phyloP scores from a whole-genome alignment of 2,113 vertebrate species.

The Herpailurus yagouaroundi region DNA sequence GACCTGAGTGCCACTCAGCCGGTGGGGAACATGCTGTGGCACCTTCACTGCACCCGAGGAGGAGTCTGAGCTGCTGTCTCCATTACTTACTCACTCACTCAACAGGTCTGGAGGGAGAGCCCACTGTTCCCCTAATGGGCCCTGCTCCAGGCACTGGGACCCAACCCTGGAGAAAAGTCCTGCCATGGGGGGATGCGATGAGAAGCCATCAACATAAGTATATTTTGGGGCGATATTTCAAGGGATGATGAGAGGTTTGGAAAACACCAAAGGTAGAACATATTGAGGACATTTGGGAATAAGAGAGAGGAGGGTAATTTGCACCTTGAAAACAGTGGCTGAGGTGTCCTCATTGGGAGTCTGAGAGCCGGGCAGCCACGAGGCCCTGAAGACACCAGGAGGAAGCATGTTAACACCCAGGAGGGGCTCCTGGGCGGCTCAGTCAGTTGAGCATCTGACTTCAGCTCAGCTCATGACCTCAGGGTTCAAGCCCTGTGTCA shows the following conservation, averaged over 20 bases:
- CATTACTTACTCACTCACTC: too few relatives aligned
- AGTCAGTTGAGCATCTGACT: too few relatives aligned
- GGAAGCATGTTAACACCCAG: not conserved
- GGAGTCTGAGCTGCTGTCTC: too few relatives aligned
- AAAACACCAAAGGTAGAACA: not conserved
- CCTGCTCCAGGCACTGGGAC: not conserved
- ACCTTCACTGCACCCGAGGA: too few relatives aligned
- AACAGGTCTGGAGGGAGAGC: not conserved
- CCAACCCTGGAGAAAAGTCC: too few relatives aligned
- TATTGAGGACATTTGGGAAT: accelerated
- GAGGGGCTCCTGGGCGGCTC: too few relatives aligned
- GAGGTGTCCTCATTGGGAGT: not conserved
- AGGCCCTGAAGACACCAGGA: not conserved
- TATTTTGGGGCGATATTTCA: not conserved
- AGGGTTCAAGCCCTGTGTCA: too few relatives aligned
- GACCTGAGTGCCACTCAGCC: not conserved
- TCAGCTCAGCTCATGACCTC: too few relatives aligned
- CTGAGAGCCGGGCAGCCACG: not conserved
- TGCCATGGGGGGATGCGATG: too few relatives aligned
- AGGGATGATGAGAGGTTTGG: not conserved
- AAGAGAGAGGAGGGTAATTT: not conserved
- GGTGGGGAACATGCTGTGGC: accelerated
- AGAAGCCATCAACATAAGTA: accelerated
- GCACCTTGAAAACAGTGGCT: not conserved
- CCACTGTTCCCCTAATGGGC: too few relatives aligned